Conservation (phyloP, 2,113 vertebrate genomes). For the Xenopus borealis region DNA sequence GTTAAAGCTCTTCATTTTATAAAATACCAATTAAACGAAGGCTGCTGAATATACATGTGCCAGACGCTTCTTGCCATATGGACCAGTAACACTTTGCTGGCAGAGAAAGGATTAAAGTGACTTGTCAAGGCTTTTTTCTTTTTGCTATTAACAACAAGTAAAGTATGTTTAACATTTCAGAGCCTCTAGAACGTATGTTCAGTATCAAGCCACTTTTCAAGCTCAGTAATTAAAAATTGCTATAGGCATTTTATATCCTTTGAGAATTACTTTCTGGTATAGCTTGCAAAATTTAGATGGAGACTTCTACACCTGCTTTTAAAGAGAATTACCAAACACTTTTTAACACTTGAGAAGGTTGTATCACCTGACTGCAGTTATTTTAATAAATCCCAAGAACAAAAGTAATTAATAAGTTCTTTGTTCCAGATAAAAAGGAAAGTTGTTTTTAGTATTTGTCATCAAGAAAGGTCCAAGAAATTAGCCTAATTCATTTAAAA, state of each 20-base stretch:
- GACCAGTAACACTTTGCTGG: conserved; percentile 1
- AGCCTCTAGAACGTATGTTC: conserved; percentile 62
- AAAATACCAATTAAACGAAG: no score
- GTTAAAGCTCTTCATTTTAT: no score
- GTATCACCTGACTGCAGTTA: conserved; percentile 57
- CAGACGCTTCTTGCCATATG: not conserved
- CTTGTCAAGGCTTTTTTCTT: conserved; percentile 38
- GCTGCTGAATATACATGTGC: no score
- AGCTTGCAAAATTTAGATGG: conserved; percentile 65
- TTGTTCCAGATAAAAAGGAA: conserved; percentile 68
- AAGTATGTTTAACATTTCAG: conserved; percentile 45
- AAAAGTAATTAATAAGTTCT: conserved; percentile 76
- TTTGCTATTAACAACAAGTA: conserved; percentile 39
- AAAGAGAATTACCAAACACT: conserved; percentile 65
- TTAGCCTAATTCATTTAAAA: conserved; percentile 84
- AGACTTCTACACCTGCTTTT: conserved; percentile 68
- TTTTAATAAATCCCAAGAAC: conserved; percentile 69
- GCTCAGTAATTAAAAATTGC: conserved; percentile 76
- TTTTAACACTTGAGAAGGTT: conserved; percentile 55
- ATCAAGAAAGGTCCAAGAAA: conserved; percentile 73
- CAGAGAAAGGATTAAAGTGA: conserved; percentile 17
- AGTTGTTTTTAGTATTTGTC: conserved; percentile 64
- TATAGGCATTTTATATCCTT: conserved; percentile 68
- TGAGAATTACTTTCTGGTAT: conserved; percentile 71
- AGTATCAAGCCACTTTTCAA: conserved; percentile 57